Conservation (phyloP, 2,888 invertebrate genomes). For the Odontocolon sp. region DNA sequence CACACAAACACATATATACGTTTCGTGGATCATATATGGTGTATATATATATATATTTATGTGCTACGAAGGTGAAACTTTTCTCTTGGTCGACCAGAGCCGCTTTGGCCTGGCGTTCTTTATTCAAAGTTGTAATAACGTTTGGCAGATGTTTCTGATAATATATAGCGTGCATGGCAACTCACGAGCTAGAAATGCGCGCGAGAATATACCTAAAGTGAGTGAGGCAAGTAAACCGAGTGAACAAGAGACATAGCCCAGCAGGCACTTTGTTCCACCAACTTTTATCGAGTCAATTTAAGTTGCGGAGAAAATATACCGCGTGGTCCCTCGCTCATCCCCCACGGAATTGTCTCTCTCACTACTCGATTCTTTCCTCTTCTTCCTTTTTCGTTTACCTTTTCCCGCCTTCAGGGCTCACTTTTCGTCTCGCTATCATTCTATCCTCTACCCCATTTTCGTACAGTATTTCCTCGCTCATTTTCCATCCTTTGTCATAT, state of each 20-base stretch:
- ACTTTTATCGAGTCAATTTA: constrained; percentile 81
- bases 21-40: no score
- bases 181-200: constrained; percentile 48
- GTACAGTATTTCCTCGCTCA: neutral
- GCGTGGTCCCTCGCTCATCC: constrained; percentile 52
- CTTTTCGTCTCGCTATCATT: neutral
- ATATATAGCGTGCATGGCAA: constrained; percentile 63
- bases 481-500: no score
- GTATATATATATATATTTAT: no score
- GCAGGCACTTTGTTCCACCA: constrained; percentile 77
- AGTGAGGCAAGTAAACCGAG: constrained; percentile 18
- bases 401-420: neutral
- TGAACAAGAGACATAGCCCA: constrained; percentile 30
- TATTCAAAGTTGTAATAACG: constrained; percentile 81
- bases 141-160: constrained; percentile 80
- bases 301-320: constrained; percentile 74
- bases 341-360: constrained; percentile 44
- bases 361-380: constrained; percentile 15
- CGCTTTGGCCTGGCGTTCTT: constrained; percentile 70
- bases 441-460: neutral
- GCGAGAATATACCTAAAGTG: constrained; percentile 12
- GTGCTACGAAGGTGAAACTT: constrained; percentile 57
- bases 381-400: neutral
- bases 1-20: no score
- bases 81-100: constrained; percentile 17